Base-by-base conservation (phyloP, 2,888 invertebrate genomes). In the Anoncus sp. region DNA sequence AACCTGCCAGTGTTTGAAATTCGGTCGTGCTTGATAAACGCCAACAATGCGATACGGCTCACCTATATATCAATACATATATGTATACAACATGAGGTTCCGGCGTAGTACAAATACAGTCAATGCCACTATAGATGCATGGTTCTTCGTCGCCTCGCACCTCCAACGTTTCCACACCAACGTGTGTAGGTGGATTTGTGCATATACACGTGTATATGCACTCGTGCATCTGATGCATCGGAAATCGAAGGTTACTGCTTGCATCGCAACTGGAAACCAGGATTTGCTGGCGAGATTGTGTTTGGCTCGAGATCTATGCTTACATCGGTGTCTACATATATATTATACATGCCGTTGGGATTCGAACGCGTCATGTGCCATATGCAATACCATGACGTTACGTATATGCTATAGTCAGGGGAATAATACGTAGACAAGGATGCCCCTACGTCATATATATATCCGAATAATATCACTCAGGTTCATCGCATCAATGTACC, bases 171-270 rank as follows among this genome's bases (percentile, higher is more conserved):
- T 27, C 24, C 16, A 27, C 24, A 7, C 22, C 24, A 9, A 16
- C 40, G 22, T 24, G 12, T 45, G 24, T 24, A 51, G 24, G 38
- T 40, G 14, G 16, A 14, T 3, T 3, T n/a, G 20, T 22, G 22
- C 20, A 3, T 63, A 14, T 27, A 22, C 6, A 35, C 31, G 45
- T 20, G 47, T 47, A 22, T 47, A 24, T 24, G 27, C n/a, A 24
- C 18, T 35, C 20, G n/a, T 51, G 66, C 40, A 55, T 45, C 60
- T 12, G 43, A 53, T 60, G 59, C 40, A 72, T 71, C 66, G 72
- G 62, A 63, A 72, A 77, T 77, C 76, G 76, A 66, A 72, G 62
- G 20, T 47, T 51, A 51, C 40, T 27, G 38, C 51, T n/a, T 57
- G 62, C 43, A 43, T 67, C 67, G 18, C 67, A 47, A 45, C 59